Evolutionary conservation across 2,888 invertebrate genomes (phyloP).

Genomic region (Aethes cnicana): DNA sequence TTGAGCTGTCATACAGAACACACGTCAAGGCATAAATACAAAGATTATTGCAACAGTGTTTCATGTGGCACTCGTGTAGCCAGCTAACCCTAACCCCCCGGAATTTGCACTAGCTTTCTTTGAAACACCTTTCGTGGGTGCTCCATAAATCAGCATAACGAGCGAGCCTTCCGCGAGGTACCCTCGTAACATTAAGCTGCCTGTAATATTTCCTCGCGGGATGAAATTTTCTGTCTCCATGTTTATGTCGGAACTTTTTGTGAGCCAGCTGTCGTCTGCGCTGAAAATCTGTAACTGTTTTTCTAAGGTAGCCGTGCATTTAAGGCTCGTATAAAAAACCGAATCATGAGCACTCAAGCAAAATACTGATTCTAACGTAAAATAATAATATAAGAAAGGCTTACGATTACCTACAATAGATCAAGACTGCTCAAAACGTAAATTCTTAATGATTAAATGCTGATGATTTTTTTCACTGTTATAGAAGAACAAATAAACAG

Average conservation of each 20-base stretch:
- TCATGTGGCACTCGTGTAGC: conserved; percentile 41
- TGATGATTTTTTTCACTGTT: too few relatives aligned
- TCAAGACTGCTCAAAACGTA: too few relatives aligned
- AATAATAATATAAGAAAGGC: too few relatives aligned
- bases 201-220: conserved; percentile 81
- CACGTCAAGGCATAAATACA: not conserved
- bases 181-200: conserved; percentile 75
- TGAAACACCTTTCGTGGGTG: conserved; percentile 63
- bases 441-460: too few relatives aligned
- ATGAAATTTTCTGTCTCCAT: conserved; percentile 76
- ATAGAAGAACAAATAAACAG: too few relatives aligned
- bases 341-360: too few relatives aligned
- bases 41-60: conserved; percentile 16
- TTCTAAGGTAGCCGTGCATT: not conserved
- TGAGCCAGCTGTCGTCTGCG: conserved; percentile 63
- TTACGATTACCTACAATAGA: too few relatives aligned
- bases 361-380: too few relatives aligned
- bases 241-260: conserved; percentile 68
- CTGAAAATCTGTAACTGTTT: conserved; percentile 39
- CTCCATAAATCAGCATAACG: conserved; percentile 79
- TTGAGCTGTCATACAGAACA: not conserved
- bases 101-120: conserved; percentile 64
- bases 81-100: conserved; percentile 56
- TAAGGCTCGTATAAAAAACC: too few relatives aligned
- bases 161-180: conserved; percentile 72